Evolutionary conservation across 2,113 vertebrate species (phyloP), one percentile per base, ranked within the genome.

Genomic region (Canis aureus): DNA sequence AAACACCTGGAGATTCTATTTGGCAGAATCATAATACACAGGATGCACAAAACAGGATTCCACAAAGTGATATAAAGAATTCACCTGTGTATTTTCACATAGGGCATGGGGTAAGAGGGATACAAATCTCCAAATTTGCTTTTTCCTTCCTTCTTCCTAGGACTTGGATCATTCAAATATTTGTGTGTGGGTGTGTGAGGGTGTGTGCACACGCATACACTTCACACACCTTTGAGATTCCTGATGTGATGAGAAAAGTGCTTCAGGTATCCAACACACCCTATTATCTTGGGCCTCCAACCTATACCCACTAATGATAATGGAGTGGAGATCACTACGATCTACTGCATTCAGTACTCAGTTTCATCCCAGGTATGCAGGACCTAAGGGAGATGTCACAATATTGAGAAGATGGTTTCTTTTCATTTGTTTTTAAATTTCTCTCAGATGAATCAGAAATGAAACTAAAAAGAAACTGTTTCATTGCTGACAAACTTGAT

Each of bases 351-450:
- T 79, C 17, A 8, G 35, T 66, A 20, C n/a, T 71, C 0, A 0
- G 29, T 90, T 92, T 35, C 35, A 5, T 43, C 64, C 23, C 11
- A 10, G 9, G 16, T 64, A 16, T 20, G 5, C 13, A 59, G 25
- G 19, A 81, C 32, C 66, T 60, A 51, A 71, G 6, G 22, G 32
- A 82, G 35, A 69, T n/a, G 60, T 94, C 80, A 79, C 71, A 86
- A 43, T n/a, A 73, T 17, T 51, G 22, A 57, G 13, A 78, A 87
- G 23, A 64, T 11, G 51, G 11, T 23, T 80, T 71, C 82, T 82
- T 90, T 62, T 55, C 57, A 73, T 27, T 73, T 66, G 25, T 80
- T 62, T 85, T 96, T 87, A 95, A 83, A 57, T 92, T 79, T 94
- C 49, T 89, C 53, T 79, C 91, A 94, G 27, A 57, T 13, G 3